Conservation (phyloP, 1,140 invertebrate genomes). For the Brachystomella parvula region DNA sequence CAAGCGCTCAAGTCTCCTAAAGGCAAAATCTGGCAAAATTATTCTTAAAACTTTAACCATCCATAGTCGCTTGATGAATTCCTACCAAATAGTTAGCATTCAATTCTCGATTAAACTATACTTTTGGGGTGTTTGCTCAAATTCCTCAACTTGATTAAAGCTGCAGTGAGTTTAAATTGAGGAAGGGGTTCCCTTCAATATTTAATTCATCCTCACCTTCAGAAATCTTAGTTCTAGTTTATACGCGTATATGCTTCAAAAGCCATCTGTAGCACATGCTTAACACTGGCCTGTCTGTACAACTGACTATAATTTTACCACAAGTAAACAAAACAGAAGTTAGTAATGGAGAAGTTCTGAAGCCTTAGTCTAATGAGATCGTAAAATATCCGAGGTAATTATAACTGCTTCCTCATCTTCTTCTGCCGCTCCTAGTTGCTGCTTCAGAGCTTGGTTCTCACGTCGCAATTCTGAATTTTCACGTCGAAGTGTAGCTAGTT, state of each 20-base stretch:
- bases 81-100: too few species aligned
- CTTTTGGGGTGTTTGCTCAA: too few species aligned
- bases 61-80: too few species aligned
- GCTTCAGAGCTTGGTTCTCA: slow-evolving; percentile 52
- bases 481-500: slow-evolving; percentile 51
- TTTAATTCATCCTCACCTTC: too few species aligned
- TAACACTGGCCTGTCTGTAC: background rate
- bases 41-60: too few species aligned
- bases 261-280: background rate
- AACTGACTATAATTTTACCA: background rate
- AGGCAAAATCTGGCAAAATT: too few species aligned
- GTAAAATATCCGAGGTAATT: background rate
- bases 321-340: background rate
- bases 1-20: too few species aligned
- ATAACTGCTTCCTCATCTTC: slow-evolving; percentile 19
- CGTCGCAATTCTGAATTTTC: slow-evolving; percentile 54
- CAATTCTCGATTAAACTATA: too few species aligned
- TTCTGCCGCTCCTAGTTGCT: slow-evolving; percentile 43
- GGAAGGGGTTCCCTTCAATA: too few species aligned
- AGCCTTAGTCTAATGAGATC: background rate
- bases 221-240: too few species aligned
- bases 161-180: too few species aligned
- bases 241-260: background rate
- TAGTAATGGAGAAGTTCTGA: background rate
- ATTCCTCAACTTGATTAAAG: too few species aligned